Conservation (phyloP, 2,888 invertebrate genomes). For the Caenorhabditis sp. region DNA sequence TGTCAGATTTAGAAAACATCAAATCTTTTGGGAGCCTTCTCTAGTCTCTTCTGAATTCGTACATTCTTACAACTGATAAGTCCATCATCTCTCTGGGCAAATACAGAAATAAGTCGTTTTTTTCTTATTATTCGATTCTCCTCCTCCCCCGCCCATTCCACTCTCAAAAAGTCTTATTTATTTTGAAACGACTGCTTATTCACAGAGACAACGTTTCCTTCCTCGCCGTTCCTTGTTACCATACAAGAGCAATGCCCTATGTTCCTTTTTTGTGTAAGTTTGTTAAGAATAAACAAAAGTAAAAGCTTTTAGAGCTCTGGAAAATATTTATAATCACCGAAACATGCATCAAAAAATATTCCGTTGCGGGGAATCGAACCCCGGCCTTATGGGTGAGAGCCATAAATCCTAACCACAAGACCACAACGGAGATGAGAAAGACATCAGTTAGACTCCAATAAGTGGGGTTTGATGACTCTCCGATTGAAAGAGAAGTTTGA, state of each 20-base stretch:
- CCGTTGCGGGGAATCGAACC: slow-evolving; percentile 79
- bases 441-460: background rate
- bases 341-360: slow-evolving; percentile 5
- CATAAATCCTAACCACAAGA: slow-evolving; percentile 74
- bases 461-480: background rate
- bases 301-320: too few species aligned
- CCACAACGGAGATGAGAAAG: slow-evolving; percentile 57
- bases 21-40: slow-evolving; percentile 46
- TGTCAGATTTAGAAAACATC: slow-evolving; percentile 35
- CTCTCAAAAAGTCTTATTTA: slow-evolving; percentile 32
- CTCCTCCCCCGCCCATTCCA: background rate
- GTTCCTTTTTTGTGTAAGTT: slow-evolving; percentile 62
- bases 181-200: slow-evolving; percentile 41
- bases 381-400: slow-evolving; percentile 75
- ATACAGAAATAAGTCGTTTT: slow-evolving; percentile 10
- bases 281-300: background rate
- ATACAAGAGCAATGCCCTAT: slow-evolving; percentile 43
- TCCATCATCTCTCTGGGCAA: slow-evolving; percentile 31
- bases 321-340: too few species aligned
- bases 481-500: too few species aligned
- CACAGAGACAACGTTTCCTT: background rate
- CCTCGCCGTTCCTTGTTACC: background rate
- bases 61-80: slow-evolving; percentile 48
- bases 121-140: background rate
- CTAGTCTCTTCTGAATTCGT: slow-evolving; percentile 34